A percentile compares a stretch with the other conserved stretches of the same genome.
phyloP scores from a whole-genome alignment of 2,113 vertebrate species.

The Lampris megalopsis region DNA sequence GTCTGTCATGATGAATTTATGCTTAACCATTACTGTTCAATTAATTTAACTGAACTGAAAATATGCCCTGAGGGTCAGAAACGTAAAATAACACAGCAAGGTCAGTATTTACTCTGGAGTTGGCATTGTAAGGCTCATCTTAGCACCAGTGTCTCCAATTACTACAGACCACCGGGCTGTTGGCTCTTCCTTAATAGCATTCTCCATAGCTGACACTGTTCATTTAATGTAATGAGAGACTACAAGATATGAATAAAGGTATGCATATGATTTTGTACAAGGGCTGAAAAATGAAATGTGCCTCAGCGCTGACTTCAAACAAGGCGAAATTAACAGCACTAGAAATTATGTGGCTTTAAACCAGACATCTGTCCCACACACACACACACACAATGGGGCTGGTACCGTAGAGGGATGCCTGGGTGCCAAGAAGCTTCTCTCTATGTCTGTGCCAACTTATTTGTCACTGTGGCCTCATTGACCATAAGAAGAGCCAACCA shows the following conservation, averaged over 20 bases:
- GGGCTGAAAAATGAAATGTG: slow-evolving; percentile 64
- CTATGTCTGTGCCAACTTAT: slow-evolving; percentile 68
- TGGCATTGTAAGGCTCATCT: slow-evolving; percentile 67
- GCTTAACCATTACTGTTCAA: slow-evolving; percentile 43
- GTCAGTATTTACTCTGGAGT: slow-evolving; percentile 66
- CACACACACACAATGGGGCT: too few relatives aligned
- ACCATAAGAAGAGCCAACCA: slow-evolving; percentile 50
- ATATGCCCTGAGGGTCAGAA: slow-evolving; percentile 35
- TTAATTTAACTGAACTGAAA: slow-evolving; percentile 45
- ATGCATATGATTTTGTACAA: slow-evolving; percentile 68
- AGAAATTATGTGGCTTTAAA: slow-evolving; percentile 59
- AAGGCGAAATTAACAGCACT: slow-evolving; percentile 62
- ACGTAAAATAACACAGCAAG: slow-evolving; percentile 62
- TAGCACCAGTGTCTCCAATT: slow-evolving; percentile 68
- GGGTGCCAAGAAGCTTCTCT: slow-evolving; percentile 59
- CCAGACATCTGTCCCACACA: slow-evolving; percentile 70
- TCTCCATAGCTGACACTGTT: slow-evolving; percentile 73
- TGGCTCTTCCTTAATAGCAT: slow-evolving; percentile 66
- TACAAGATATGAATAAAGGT: slow-evolving; percentile 73
- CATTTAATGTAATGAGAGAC: slow-evolving; percentile 74
- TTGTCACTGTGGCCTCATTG: slow-evolving; percentile 63
- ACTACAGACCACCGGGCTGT: slow-evolving; percentile 51
- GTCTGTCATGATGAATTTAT: slow-evolving; percentile 44
- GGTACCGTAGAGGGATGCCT: not conserved
- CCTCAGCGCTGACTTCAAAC: slow-evolving; percentile 72